Evolutionary conservation across 2,113 vertebrate species (phyloP).

Genomic region (Nymphicus hollandicus): DNA sequence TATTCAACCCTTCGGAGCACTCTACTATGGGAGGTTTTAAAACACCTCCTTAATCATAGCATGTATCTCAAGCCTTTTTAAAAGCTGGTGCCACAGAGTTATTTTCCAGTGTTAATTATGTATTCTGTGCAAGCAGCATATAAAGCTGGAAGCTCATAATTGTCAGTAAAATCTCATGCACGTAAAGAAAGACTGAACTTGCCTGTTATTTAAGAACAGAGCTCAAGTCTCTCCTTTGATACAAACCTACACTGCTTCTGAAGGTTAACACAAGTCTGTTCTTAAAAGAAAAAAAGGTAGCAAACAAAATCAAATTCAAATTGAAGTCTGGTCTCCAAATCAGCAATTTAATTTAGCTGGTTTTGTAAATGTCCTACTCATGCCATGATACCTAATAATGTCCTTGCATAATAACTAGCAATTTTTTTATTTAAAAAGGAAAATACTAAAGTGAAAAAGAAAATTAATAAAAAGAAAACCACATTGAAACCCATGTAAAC

Average conservation of each 20-base stretch:
- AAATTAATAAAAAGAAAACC: background rate
- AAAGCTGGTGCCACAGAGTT: background rate
- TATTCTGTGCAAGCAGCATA: background rate
- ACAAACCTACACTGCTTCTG: background rate
- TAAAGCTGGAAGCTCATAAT: conserved; percentile 18
- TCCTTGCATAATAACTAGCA: conserved; percentile 30
- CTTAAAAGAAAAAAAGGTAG: background rate
- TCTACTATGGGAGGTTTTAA: background rate
- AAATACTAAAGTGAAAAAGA: background rate
- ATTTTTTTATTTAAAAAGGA: background rate
- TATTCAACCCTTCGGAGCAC: background rate
- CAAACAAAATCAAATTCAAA: background rate
- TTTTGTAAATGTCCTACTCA: background rate
- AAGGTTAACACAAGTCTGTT: background rate
- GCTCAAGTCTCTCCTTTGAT: conserved; percentile 10
- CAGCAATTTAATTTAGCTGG: background rate
- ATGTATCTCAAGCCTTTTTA: background rate
- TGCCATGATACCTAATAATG: background rate
- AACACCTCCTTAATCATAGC: background rate
- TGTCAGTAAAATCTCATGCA: conserved; percentile 25
- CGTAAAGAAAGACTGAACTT: conserved; percentile 46
- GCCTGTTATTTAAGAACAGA: conserved; percentile 21
- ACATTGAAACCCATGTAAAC: background rate
- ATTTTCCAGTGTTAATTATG: conserved; percentile 10
- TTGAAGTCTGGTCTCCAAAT: background rate